These are phyloP conservation scores for Apis florea DNA, from an alignment of 1,140 invertebrate species.

Conservation along the genomic window DNA sequence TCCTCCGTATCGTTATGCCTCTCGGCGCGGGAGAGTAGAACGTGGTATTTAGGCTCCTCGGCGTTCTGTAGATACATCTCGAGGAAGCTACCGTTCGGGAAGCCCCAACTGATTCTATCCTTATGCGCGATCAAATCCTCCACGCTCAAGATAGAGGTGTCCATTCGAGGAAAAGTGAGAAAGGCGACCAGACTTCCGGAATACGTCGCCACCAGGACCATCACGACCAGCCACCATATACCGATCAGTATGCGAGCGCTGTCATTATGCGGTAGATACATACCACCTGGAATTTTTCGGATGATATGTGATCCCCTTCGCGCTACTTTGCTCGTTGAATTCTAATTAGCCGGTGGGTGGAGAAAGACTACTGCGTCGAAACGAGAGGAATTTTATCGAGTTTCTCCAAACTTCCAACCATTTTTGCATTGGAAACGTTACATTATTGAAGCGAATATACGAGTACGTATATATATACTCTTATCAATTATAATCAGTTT, in stretches of 20 bases:
- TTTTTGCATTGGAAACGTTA: no score
- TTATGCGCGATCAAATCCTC: constrained; percentile 85
- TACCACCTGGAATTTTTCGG: constrained; percentile 85
- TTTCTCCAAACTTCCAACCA: no score
- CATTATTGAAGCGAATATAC: no score
- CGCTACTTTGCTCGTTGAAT: not conserved
- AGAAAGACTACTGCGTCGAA: not conserved
- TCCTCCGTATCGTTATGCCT: constrained; percentile 72
- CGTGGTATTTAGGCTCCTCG: constrained; percentile 81
- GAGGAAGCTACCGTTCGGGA: constrained; percentile 87
- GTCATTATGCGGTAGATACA: constrained; percentile 90
- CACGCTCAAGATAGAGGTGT: constrained; percentile 87
- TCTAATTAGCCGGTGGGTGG: not conserved
- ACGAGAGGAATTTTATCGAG: not conserved
- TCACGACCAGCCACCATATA: constrained; percentile 95
- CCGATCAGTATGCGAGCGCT: constrained; percentile 94
- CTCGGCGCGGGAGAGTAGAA: constrained; percentile 79
- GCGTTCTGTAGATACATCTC: constrained; percentile 84
- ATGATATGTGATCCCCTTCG: not conserved
- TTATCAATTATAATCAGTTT: no score
- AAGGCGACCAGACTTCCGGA: constrained; percentile 96
- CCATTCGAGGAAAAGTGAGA: constrained; percentile 94
- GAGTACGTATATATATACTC: no score
- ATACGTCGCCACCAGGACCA: constrained; percentile 95
- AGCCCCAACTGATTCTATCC: constrained; percentile 86